phyloP scores from a whole-genome alignment of 2,797 vertebrate species.

The Malurus leucopterus region DNA sequence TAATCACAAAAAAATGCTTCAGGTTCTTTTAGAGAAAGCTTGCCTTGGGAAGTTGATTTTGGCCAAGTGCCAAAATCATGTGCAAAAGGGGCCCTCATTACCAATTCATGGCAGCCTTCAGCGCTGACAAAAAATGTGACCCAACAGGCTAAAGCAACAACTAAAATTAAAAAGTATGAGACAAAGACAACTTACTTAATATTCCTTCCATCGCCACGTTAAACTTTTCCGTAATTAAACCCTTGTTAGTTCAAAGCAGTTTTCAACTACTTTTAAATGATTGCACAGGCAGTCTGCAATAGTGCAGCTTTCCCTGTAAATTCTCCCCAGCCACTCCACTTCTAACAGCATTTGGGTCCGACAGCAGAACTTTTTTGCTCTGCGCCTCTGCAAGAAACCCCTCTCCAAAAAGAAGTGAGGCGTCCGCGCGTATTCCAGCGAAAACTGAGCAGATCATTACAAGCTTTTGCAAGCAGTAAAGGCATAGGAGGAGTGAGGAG shows the following conservation, averaged over 20 bases:
- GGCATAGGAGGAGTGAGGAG: conserved; percentile 38
- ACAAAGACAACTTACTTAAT: conserved; percentile 81
- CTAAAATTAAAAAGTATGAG: conserved; percentile 80
- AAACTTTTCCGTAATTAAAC: conserved; percentile 78
- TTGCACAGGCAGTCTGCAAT: conserved; percentile 67
- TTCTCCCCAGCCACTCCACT: conserved; percentile 52
- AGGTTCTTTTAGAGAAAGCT: conserved; percentile 81
- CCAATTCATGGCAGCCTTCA: conserved; percentile 85
- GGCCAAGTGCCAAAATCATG: conserved; percentile 78
- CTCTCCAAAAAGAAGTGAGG: background rate
- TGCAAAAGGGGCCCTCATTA: conserved; percentile 80
- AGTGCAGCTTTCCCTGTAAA: conserved; percentile 65
- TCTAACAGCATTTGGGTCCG: conserved; percentile 48
- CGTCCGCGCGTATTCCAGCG: background rate
- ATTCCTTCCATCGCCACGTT: conserved; percentile 77
- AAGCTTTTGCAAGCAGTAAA: conserved; percentile 33
- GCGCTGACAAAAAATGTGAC: conserved; percentile 81
- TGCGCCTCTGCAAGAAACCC: background rate
- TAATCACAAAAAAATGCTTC: conserved; percentile 75
- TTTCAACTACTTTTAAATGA: conserved; percentile 72
- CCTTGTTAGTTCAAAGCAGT: conserved; percentile 73
- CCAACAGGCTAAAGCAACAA: conserved; percentile 79
- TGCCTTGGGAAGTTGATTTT: conserved; percentile 84
- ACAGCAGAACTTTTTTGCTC: conserved; percentile 60
- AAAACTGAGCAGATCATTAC: conserved; percentile 41